Conservation (phyloP, 2,888 invertebrate genomes). For the Listrodromus nycthemerus region DNA sequence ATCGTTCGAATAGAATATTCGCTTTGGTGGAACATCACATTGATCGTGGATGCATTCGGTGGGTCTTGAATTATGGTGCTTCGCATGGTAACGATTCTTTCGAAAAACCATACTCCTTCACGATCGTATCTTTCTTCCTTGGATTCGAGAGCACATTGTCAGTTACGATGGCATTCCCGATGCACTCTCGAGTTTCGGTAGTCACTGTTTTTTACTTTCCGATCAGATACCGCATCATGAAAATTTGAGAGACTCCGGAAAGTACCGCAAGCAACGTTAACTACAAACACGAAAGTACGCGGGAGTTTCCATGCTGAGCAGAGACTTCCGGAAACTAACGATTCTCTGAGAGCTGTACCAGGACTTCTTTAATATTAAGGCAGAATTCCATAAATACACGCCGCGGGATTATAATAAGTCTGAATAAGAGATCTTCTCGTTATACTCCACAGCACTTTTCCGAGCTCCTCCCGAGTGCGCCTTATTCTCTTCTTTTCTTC, state of each 20-base stretch:
- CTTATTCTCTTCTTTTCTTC: constrained; percentile 21
- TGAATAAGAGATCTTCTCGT: constrained; percentile 59
- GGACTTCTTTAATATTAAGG: constrained; percentile 59
- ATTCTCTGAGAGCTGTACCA: constrained; percentile 7
- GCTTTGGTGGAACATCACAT: neutral
- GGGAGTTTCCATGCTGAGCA: constrained; percentile 47
- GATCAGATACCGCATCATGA: constrained; percentile 39
- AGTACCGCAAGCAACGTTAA: constrained; percentile 23
- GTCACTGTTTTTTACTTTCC: neutral
- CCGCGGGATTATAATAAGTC: constrained; percentile 59
- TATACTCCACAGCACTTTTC: constrained; percentile 52
- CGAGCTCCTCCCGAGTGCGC: neutral
- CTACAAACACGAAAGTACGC: constrained; percentile 24
- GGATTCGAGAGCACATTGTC: constrained; percentile 1
- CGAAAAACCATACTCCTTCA: neutral
- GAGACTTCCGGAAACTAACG: constrained; percentile 40
- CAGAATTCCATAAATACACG: constrained; percentile 52
- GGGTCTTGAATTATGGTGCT: neutral
- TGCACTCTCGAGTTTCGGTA: constrained; percentile 14
- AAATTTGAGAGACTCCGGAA: neutral
- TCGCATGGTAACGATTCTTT: neutral
- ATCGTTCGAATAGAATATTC: neutral
- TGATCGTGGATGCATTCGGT: neutral
- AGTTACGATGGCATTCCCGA: constrained; percentile 21
- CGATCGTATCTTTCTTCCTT: constrained; percentile 12